These are phyloP conservation scores for Grallaria varia DNA, from an alignment of 2,113 vertebrate species.

Conservation along the genomic window DNA sequence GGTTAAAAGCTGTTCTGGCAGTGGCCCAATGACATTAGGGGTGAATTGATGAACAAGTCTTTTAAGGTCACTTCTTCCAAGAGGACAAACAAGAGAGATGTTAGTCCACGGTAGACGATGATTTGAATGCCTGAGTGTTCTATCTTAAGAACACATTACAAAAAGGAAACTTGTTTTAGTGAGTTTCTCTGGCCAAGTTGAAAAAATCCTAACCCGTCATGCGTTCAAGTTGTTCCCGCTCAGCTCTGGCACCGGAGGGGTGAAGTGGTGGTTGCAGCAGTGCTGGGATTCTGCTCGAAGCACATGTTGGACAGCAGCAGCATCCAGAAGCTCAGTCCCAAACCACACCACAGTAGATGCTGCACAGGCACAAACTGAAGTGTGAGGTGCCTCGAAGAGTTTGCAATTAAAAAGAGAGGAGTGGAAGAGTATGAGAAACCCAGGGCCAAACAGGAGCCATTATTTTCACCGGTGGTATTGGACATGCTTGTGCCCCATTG, in stretches of 20 bases:
- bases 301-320: background rate
- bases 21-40: background rate
- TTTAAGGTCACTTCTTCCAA: background rate
- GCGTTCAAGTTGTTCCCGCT: background rate
- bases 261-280: background rate
- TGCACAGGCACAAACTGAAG: background rate
- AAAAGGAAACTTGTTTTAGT: background rate
- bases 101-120: background rate
- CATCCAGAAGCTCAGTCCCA: background rate
- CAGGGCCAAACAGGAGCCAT: background rate
- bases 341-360: accelerated
- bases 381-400: accelerated
- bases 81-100: background rate
- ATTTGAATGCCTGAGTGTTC: background rate
- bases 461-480: background rate
- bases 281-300: background rate
- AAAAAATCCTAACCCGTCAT: accelerated
- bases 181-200: background rate
- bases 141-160: background rate
- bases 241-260: background rate
- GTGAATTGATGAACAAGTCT: background rate
- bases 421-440: background rate
- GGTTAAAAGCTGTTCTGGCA: background rate
- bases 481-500: too few relatives aligned
- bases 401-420: background rate